Evolutionary conservation across 2,888 invertebrate genomes (phyloP), one percentile per base, ranked within the genome.

Genomic region (Pseudanteris insignis): DNA sequence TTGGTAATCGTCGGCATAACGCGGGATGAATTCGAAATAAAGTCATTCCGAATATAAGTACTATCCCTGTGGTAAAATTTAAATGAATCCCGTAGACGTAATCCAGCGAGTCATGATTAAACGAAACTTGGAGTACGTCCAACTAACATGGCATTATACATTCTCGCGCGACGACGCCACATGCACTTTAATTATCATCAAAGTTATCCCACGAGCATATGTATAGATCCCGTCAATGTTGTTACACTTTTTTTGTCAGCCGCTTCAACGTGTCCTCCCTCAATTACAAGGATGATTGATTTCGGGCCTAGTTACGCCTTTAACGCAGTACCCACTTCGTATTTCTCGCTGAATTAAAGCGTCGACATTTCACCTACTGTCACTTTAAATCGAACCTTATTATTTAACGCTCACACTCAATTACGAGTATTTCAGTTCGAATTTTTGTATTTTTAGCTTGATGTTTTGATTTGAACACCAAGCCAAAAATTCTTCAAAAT

Each of bases 81-180:
- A 51, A 57, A 46, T 32, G 43, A 62, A 57, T 34, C 50, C 46
- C 50, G 40, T 41, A 30, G 33, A 43, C 44, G 44, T 41, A 37
- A 51, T 48, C 53, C 62, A 25, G 34, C 46, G 36, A 44, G 47
- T 43, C 47, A 47, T 53, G 62, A 62, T 62, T 57, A 57, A 62
- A 57, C 32, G 47, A 46, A 48, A 43, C 38, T 62, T 62, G 62
- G 62, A 40, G 33, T 5, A 33, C 26, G 29, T 46, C 57, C 62
- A 62, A 50, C 28, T 41, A 36, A 53, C 34, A 40, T 48, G 38
- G 37, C 43, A 53, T 62, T 46, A 57, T 48, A 30, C 47, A 57
- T 53, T 29, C 37, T 51, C 51, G 36, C 37, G 28, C 41, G 11
- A 37, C 33, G 37, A 54, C 46, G 37, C 28, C 37, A 25, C 28